Evolutionary conservation across 2,888 invertebrate species (phyloP).

Genomic region (Ectemnius lituratus): DNA sequence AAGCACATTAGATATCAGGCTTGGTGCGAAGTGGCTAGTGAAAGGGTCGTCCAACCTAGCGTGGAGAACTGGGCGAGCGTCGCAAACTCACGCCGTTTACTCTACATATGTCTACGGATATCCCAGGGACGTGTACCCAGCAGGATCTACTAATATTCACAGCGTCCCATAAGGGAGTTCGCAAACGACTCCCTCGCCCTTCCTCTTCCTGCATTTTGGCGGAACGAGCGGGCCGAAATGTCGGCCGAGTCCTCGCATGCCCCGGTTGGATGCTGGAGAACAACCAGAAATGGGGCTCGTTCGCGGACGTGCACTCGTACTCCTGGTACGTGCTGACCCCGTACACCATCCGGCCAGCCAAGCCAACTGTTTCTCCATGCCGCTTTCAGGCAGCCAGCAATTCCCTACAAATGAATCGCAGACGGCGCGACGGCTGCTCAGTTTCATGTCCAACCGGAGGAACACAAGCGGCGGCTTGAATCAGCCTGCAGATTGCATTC

Average conservation of each 20-base stretch:
- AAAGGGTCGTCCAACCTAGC: slow-evolving; percentile 29
- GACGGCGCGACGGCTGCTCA: not conserved
- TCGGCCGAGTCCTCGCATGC: not conserved
- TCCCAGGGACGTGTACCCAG: slow-evolving; percentile 49
- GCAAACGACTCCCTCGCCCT: slow-evolving; percentile 55
- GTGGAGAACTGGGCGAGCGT: slow-evolving; percentile 34
- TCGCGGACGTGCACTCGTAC: slow-evolving; percentile 40
- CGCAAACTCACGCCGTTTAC: slow-evolving; percentile 26
- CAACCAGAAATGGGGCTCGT: slow-evolving; percentile 43
- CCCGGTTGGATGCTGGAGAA: slow-evolving; percentile 18
- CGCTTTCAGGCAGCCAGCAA: slow-evolving; percentile 18
- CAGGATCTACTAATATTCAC: slow-evolving; percentile 55
- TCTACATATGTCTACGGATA: slow-evolving; percentile 38
- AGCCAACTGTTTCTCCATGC: slow-evolving; percentile 14
- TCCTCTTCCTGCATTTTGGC: slow-evolving; percentile 38
- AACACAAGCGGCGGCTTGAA: slow-evolving; percentile 1
- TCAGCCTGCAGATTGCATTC: not conserved
- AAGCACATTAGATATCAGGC: slow-evolving; percentile 30
- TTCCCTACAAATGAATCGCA: slow-evolving; percentile 12
- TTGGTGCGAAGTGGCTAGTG: slow-evolving; percentile 39
- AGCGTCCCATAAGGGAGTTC: slow-evolving; percentile 56
- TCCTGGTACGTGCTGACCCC: slow-evolving; percentile 40
- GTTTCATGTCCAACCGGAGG: not conserved
- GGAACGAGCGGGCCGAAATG: slow-evolving; percentile 41
- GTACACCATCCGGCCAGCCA: slow-evolving; percentile 1